These are phyloP conservation scores for Sphenodon punctatus DNA, from an alignment of 2,797 vertebrate species.

Conservation along the genomic window DNA sequence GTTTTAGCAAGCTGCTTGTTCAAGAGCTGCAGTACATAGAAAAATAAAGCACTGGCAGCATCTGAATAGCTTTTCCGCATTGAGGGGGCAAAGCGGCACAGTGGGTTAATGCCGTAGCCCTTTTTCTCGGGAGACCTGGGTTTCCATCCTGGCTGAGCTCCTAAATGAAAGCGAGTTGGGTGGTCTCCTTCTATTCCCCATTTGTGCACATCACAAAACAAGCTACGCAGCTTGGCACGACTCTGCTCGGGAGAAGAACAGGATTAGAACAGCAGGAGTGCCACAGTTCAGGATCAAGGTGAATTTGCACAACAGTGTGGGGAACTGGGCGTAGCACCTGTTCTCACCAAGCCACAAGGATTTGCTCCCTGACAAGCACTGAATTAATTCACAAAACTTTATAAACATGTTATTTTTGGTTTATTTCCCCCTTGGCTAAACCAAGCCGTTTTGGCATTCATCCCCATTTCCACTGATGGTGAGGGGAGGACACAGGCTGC, in stretches of 20 bases:
- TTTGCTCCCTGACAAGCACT: neutral
- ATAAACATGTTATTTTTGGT: neutral
- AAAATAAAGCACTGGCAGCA: constrained; percentile 54
- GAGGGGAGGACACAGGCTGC: rapidly evolving
- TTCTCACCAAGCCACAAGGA: neutral
- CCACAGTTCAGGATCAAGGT: neutral
- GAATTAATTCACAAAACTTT: neutral
- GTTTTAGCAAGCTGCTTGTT: neutral
- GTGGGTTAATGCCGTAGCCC: constrained; percentile 41
- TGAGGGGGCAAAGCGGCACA: constrained; percentile 61
- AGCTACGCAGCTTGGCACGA: constrained; percentile 43
- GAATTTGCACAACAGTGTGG: neutral
- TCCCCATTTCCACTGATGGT: neutral
- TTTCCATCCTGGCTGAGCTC: constrained; percentile 51
- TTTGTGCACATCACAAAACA: constrained; percentile 68
- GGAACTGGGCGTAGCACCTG: neutral
- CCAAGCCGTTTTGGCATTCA: neutral
- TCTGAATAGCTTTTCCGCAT: constrained; percentile 58
- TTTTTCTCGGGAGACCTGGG: constrained; percentile 56
- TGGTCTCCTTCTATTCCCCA: constrained; percentile 67
- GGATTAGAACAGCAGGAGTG: neutral
- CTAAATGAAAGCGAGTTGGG: constrained; percentile 70
- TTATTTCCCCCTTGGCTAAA: neutral
- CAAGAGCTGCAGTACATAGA: neutral
- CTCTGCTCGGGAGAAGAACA: constrained; percentile 1